Percentiles rank a stretch among this genome's conserved stretches.
phyloP scores from a whole-genome alignment of 1,140 invertebrate genomes.

The Tribolium madens region DNA sequence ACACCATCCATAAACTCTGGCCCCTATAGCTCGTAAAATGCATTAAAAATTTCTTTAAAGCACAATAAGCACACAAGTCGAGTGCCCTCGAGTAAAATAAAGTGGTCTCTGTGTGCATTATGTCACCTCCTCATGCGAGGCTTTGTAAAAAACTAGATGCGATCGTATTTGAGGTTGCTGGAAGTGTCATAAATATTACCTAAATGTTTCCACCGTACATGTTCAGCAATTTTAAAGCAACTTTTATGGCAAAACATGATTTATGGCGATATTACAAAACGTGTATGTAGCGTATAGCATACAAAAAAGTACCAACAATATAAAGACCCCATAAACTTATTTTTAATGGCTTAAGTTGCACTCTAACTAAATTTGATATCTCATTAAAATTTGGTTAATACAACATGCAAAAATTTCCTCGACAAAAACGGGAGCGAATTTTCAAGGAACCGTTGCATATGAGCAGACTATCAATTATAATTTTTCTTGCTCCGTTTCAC shows the following conservation, averaged over 20 bases:
- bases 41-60: slow-evolving; percentile 16
- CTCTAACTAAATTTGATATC: slow-evolving; percentile 17
- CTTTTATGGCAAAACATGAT: slow-evolving; percentile 57
- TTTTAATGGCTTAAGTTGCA: slow-evolving; percentile 4
- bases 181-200: slow-evolving; percentile 52
- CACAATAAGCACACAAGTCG: background rate
- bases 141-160: slow-evolving; percentile 9
- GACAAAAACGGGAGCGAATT: background rate
- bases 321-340: slow-evolving; percentile 12
- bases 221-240: slow-evolving; percentile 56
- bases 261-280: slow-evolving; percentile 45
- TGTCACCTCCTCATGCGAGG: background rate
- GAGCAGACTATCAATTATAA: slow-evolving; percentile 4
- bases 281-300: slow-evolving; percentile 6
- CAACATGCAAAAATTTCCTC: background rate
- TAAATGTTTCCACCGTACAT: slow-evolving; percentile 51
- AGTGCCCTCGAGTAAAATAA: background rate
- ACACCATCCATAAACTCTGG: background rate
- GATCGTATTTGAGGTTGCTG: slow-evolving; percentile 21
- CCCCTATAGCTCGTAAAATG: background rate
- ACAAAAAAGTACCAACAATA: slow-evolving; percentile 36
- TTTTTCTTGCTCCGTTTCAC: slow-evolving; percentile 11
- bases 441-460: background rate
- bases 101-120: slow-evolving; percentile 10
- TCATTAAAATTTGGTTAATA: slow-evolving; percentile 14